Evolutionary conservation across 2,113 vertebrate species (phyloP), one percentile per base, ranked within the genome.

Genomic region (Thalassarche chlororhynchos): DNA sequence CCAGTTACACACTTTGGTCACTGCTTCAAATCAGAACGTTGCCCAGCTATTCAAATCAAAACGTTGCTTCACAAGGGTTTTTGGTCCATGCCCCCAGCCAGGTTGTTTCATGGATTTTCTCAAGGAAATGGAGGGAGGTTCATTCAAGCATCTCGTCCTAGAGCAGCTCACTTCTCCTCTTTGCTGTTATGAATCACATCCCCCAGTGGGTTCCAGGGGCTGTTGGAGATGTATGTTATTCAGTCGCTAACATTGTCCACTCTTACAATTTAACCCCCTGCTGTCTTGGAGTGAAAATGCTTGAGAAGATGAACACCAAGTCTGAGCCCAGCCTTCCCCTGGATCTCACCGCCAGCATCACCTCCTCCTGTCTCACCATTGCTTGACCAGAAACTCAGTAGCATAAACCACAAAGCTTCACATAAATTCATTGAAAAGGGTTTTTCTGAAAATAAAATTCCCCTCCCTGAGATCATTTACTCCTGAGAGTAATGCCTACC

Each of bases 11-110:
- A 2, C 38, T n/a, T 17, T 7, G 42, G 36, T 10, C 65, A 21
- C 70, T 9, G 19, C 29, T 51, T 34, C 61, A 55, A 42, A 83
- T 5, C n/a, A 42, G 38, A 29, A 42, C 4, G 1, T 18, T 20
- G 18, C 15, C 13, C 11, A 1, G 28, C 29, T 8, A 6, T 23
- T 29, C 29, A 17, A 49, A 72, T 2, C 9, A 7, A 26, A 61
- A 0, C 0, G 0, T 1, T 8, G 19, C 15, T 12, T 9, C 40
- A 8, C 2, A 0, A 26, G 29, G 49, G 24, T 0, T 32, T 34
- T 6, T 2, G 5, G 51, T 15, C 65, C 46, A 0, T 10, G 55
- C 9, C 17, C 49, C 42, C 72, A 31, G 5, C 8, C 38, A 18
- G 42, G 52, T 0, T 17, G 16, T 34, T 55, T 18, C 24, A 2